phyloP scores from a whole-genome alignment of 2,113 vertebrate species.

The Periophthalmus modestus region DNA sequence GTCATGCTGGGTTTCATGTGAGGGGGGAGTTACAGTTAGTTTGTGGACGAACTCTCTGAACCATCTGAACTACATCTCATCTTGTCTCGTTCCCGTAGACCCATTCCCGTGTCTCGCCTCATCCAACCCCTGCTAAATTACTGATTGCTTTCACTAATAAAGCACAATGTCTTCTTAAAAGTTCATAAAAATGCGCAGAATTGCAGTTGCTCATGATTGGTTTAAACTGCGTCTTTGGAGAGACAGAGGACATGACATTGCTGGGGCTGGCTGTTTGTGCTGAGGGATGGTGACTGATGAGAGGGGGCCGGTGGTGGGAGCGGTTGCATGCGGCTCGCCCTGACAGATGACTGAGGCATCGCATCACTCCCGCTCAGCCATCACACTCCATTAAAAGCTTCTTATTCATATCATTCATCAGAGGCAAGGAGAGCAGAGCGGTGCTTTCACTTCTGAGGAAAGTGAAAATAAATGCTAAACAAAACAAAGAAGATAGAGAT shows the following conservation, averaged over 20 bases:
- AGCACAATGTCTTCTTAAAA: no score
- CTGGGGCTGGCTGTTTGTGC: neutral
- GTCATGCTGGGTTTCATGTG: no score
- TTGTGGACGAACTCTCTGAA: no score
- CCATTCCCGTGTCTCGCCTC: no score
- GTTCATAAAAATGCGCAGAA: no score
- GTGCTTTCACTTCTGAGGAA: neutral
- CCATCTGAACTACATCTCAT: no score
- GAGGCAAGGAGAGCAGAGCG: neutral
- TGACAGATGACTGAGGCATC: neutral
- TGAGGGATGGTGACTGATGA: neutral
- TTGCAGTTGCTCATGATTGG: no score
- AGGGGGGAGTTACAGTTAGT: no score
- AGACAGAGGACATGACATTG: neutral
- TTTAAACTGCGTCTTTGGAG: neutral
- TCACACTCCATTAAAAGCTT: slow-evolving; percentile 2
- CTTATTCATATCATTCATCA: neutral
- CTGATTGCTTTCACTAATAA: no score
- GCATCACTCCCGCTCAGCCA: neutral
- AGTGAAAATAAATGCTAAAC: neutral
- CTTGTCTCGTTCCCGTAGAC: no score
- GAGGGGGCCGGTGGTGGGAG: neutral
- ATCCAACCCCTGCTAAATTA: no score
- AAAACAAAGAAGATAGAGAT: neutral
- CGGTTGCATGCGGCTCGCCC: neutral